Evolutionary conservation across 2,797 vertebrate species (phyloP), one percentile per base, ranked within the genome.

Genomic region (Chrysocyon brachyurus): DNA sequence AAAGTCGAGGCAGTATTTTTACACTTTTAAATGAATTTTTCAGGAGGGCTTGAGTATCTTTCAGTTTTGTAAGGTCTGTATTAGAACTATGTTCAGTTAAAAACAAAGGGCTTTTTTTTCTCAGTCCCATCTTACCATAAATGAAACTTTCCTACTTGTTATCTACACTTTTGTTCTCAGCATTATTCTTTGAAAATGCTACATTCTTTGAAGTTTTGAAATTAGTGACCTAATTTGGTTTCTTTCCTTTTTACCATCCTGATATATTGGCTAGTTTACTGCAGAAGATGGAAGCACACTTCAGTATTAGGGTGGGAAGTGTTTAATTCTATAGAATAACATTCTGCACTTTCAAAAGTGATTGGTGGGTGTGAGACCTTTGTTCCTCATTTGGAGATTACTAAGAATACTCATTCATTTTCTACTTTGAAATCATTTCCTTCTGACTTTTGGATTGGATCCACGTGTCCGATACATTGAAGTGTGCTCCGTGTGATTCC

Each of bases 131-230:
- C 73, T 66, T 54, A 82, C 5, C 46, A 96, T 85, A 92, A 95
- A 64, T 15, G 33, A 87, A 85, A 40, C n/a, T 72, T 94, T 19
- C 5, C 21, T 75, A 61, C 7, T 92, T 94, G 40, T 93, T 96
- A 85, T 12, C 86, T 87, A 12, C 0, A 17, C 16, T 81, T 95
- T 28, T 75, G 3, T 90, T 96, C 22, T 94, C 49, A 40, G 66
- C 61, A 49, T 81, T 94, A 92, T 95, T 92, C 81, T 82, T 91
- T 94, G 40, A 85, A 96, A 97, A 95, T 79, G 52, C 46, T 96
- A 70, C 61, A 82, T 93, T 93, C 57, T 87, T 95, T 91, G 16
- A 83, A 92, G 31, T 72, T 89, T 88, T 54, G 63, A 90, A 82
- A 68, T 90, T 16, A 95, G 40, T 92, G 49, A 59, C 72, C 82